Evolutionary conservation across 2,797 vertebrate species (phyloP).

Genomic region (Sebastes diploproa): DNA sequence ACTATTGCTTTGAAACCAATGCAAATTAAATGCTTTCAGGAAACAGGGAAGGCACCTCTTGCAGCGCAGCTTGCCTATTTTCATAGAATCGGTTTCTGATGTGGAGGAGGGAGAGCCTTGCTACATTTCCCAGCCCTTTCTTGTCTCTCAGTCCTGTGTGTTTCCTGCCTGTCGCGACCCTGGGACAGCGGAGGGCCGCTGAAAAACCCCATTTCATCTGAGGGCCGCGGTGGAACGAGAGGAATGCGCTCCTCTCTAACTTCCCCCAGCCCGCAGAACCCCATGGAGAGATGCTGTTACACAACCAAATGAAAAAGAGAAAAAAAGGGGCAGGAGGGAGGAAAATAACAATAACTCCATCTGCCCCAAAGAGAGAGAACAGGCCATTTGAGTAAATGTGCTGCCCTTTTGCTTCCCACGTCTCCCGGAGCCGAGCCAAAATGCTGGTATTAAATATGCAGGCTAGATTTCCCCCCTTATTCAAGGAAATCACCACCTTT

Average conservation of each 20-base stretch:
- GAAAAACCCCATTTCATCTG: constrained; percentile 48
- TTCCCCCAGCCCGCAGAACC: constrained; percentile 56
- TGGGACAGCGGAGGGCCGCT: constrained; percentile 38
- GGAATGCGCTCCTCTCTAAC: constrained; percentile 67
- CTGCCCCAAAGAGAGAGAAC: constrained; percentile 49
- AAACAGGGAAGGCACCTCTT: constrained; percentile 14
- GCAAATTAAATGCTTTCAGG: constrained; percentile 48
- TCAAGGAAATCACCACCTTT: constrained; percentile 71
- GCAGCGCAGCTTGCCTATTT: constrained; percentile 17
- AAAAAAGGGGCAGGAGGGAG: constrained; percentile 20
- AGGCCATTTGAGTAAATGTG: constrained; percentile 55
- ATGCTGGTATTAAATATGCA: constrained; percentile 70
- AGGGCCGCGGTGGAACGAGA: constrained; percentile 62
- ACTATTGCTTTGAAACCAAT: constrained; percentile 29
- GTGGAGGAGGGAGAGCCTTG: background rate
- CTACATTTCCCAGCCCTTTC: constrained; percentile 34
- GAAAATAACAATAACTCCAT: constrained; percentile 66
- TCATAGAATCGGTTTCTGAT: constrained; percentile 19
- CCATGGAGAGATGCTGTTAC: constrained; percentile 58
- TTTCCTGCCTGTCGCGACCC: constrained; percentile 40
- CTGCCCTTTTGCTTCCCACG: constrained; percentile 53
- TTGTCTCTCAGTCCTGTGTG: constrained; percentile 13
- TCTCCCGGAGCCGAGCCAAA: constrained; percentile 45
- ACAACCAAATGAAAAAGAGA: constrained; percentile 56
- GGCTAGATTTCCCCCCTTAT: constrained; percentile 49